Conservation (phyloP, 2,888 invertebrate species). For the Agrotis segetum region DNA sequence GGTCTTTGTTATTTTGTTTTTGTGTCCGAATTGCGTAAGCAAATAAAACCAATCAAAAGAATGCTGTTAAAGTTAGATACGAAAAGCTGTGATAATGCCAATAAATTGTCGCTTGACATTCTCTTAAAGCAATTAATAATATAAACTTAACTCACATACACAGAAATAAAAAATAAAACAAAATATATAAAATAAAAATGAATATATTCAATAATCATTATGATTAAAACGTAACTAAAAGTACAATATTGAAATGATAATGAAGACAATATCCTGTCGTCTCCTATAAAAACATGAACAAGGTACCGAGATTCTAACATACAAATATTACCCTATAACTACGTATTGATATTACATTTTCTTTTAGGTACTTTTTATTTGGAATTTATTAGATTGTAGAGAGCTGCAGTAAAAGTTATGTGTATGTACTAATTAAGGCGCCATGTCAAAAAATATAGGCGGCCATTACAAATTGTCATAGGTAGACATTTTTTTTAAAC, state of each 20-base stretch:
- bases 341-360: conserved; percentile 74
- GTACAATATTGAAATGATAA: conserved; percentile 81
- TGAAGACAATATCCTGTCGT: conserved; percentile 71
- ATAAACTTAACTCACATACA: conserved; percentile 68
- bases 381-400: conserved; percentile 75
- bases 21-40: conserved; percentile 13
- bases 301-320: conserved; percentile 88
- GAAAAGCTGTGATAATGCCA: conserved; percentile 54
- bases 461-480: conserved; percentile 61
- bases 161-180: conserved; percentile 87
- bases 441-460: conserved; percentile 62
- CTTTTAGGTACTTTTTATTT: conserved; percentile 78
- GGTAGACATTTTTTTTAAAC: conserved; percentile 60
- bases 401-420: conserved; percentile 71
- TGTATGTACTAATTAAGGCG: conserved; percentile 57
- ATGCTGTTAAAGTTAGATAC: conserved; percentile 60
- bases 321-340: conserved; percentile 74
- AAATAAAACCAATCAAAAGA: conserved; percentile 33
- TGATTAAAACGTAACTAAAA: conserved; percentile 86
- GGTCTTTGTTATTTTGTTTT: conserved; percentile 5
- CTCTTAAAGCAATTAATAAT: conserved; percentile 53
- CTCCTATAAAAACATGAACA: conserved; percentile 71
- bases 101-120: conserved; percentile 44
- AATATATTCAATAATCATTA: conserved; percentile 89
- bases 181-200: conserved; percentile 90